These are phyloP conservation scores for Eilema caniola DNA, from an alignment of 2,888 invertebrate genomes.

Conservation along the genomic window DNA sequence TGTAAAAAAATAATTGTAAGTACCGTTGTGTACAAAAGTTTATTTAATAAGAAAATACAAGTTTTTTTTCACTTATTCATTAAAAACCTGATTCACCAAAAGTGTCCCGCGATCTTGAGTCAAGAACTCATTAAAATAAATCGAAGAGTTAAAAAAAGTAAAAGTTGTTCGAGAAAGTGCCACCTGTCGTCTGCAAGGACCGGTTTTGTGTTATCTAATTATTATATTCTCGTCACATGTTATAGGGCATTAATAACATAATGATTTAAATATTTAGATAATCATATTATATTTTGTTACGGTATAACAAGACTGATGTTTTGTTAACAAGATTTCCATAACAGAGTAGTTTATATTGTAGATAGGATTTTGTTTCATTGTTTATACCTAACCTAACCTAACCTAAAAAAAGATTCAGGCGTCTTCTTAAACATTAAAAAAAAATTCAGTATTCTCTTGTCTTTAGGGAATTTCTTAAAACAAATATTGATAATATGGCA, in stretches of 20 bases:
- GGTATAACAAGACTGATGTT: background rate
- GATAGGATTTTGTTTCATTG: background rate
- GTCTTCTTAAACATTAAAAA: too few relatives aligned
- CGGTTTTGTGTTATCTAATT: constrained; percentile 24
- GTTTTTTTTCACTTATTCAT: background rate
- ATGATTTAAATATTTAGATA: background rate
- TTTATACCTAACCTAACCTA: background rate
- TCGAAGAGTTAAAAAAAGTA: constrained; percentile 43
- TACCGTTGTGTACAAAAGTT: background rate
- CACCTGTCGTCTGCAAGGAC: constrained; percentile 17
- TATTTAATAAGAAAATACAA: background rate
- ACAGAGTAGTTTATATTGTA: constrained; percentile 2
- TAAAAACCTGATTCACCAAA: constrained; percentile 1
- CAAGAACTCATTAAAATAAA: constrained; percentile 23
- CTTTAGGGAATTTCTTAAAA: too few relatives aligned
- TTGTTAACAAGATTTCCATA: background rate
- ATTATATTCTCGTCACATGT: background rate
- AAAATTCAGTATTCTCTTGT: too few relatives aligned
- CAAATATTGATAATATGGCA: too few relatives aligned
- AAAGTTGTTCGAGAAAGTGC: constrained; percentile 51
- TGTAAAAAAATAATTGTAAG: too few relatives aligned
- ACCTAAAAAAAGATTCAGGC: too few relatives aligned
- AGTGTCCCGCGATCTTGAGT: background rate
- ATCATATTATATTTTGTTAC: background rate
- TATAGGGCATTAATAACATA: background rate